Evolutionary conservation across 2,888 invertebrate species (phyloP).

Genomic region (Pandemis corylana): DNA sequence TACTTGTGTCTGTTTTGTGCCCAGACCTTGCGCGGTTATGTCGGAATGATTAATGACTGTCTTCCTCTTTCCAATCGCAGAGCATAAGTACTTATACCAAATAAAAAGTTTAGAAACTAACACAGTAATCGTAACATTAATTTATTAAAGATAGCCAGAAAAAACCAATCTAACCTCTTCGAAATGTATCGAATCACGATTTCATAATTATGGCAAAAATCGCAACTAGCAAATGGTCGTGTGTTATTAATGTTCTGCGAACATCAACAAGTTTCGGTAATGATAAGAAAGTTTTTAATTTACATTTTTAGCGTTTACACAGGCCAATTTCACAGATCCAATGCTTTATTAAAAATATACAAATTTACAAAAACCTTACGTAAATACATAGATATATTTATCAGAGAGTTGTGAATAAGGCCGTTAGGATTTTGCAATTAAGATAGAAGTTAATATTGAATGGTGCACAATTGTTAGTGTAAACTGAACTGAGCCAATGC

Average conservation of each 20-base stretch:
- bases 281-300: background rate
- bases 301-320: background rate
- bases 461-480: background rate
- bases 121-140: constrained; percentile 15
- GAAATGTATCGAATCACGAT: constrained; percentile 12
- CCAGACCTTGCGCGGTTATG: constrained; percentile 43
- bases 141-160: constrained; percentile 11
- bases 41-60: constrained; percentile 56
- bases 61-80: constrained; percentile 54
- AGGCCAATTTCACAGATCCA: background rate
- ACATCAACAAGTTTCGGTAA: background rate
- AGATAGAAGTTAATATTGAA: too few species aligned
- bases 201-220: constrained; percentile 12
- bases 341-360: too few species aligned
- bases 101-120: constrained; percentile 46
- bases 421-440: too few species aligned
- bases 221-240: background rate
- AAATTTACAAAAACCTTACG: background rate
- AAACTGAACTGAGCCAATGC: background rate
- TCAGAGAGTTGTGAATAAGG: too few species aligned
- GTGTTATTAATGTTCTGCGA: background rate
- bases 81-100: constrained; percentile 42
- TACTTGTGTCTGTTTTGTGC: constrained; percentile 45
- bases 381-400: too few species aligned
- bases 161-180: constrained; percentile 1